These are phyloP conservation scores for Heliconius congener DNA, from an alignment of 1,140 invertebrate species.

Conservation along the genomic window DNA sequence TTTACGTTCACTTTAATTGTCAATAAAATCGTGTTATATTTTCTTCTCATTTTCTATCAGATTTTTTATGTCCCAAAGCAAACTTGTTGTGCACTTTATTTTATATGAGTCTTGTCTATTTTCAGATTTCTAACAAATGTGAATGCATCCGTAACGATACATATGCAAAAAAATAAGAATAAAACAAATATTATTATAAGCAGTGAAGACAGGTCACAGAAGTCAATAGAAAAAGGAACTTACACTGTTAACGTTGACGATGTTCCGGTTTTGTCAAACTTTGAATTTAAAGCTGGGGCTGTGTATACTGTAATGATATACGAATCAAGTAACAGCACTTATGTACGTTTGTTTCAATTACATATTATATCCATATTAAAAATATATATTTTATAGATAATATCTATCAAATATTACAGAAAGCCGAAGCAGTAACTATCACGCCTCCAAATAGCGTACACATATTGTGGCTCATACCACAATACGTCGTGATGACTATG, in stretches of 20 bases:
- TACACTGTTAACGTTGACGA: slow-evolving; percentile 55
- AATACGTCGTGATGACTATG: slow-evolving; percentile 92
- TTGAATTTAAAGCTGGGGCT: slow-evolving; percentile 59
- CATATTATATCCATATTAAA: background rate
- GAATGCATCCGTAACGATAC: slow-evolving; percentile 44
- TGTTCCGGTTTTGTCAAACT: slow-evolving; percentile 49
- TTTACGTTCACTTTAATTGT: background rate
- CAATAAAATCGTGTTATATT: too few species aligned
- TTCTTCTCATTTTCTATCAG: too few species aligned
- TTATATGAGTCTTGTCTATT: slow-evolving; percentile 28
- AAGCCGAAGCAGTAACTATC: slow-evolving; percentile 67
- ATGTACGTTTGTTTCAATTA: slow-evolving; percentile 53
- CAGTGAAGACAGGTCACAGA: slow-evolving; percentile 53
- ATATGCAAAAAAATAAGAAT: slow-evolving; percentile 52
- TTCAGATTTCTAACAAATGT: slow-evolving; percentile 70
- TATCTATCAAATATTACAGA: slow-evolving; percentile 42
- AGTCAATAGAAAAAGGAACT: slow-evolving; percentile 52
- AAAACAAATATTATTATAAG: slow-evolving; percentile 47
- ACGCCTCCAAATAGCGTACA: slow-evolving; percentile 87
- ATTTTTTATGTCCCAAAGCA: too few species aligned
- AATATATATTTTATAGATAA: background rate
- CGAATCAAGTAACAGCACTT: slow-evolving; percentile 51
- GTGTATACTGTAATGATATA: slow-evolving; percentile 67
- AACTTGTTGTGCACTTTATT: background rate
- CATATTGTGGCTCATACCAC: slow-evolving; percentile 92